Conservation (phyloP, 2,888 invertebrate species). For the Germaria angustata region DNA sequence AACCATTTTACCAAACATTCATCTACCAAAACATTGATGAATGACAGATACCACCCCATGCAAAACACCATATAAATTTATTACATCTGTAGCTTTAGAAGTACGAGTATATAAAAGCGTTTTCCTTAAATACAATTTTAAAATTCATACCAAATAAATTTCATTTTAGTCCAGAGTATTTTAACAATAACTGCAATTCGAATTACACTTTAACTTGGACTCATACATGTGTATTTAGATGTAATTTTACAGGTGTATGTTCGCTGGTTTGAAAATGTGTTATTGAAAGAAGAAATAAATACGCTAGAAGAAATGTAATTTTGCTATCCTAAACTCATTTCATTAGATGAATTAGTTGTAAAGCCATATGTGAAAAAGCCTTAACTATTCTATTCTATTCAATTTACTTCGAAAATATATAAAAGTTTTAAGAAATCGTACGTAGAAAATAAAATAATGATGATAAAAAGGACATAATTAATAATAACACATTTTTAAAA, state of each 20-base stretch:
- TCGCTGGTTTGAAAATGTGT: not conserved
- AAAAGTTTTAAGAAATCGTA: too few relatives aligned
- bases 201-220: not conserved
- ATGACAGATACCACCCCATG: constrained; percentile 63
- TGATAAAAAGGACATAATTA: too few relatives aligned
- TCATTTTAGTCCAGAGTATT: not conserved
- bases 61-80: constrained; percentile 20
- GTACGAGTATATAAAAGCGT: not conserved
- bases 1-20: constrained; percentile 33
- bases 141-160: too few relatives aligned
- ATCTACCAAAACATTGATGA: constrained; percentile 58
- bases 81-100: not conserved
- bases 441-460: too few relatives aligned
- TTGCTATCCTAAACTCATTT: not conserved
- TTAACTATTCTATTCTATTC: too few relatives aligned
- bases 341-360: not conserved
- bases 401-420: too few relatives aligned
- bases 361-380: not conserved
- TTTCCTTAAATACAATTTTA: constrained; percentile 5
- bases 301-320: not conserved
- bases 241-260: not conserved
- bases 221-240: not conserved
- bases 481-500: too few relatives aligned
- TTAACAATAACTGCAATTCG: constrained; percentile 23
- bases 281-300: not conserved